Evolutionary conservation across 1,140 invertebrate genomes (phyloP).

Genomic region (Oscheius sp.): DNA sequence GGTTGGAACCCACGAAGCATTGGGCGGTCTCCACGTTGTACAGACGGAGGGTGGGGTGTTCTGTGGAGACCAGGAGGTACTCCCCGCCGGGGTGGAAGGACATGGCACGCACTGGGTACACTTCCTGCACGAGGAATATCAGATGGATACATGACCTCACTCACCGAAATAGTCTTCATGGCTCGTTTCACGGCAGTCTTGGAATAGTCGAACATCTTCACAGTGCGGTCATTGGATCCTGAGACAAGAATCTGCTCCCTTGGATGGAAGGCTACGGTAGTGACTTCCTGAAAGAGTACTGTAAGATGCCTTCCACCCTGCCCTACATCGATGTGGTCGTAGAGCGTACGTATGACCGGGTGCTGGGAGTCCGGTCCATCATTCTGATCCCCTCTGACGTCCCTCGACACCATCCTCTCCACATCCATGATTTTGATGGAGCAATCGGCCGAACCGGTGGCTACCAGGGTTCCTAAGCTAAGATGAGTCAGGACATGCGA

Average conservation of each 20-base stretch:
- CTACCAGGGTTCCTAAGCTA: constrained; percentile 77
- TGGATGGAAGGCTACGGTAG: constrained; percentile 93
- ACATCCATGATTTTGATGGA: constrained; percentile 98
- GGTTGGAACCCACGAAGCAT: constrained; percentile 79
- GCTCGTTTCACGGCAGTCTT: constrained; percentile 97
- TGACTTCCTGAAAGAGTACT: constrained; percentile 73
- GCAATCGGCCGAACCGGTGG: constrained; percentile 93
- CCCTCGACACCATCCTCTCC: constrained; percentile 84
- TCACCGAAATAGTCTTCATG: constrained; percentile 69
- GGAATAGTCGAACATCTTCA: constrained; percentile 95
- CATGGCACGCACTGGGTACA: constrained; percentile 80
- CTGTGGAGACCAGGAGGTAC: constrained; percentile 85
- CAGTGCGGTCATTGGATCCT: constrained; percentile 85
- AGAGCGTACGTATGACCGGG: constrained; percentile 95
- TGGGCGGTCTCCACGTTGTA: constrained; percentile 93
- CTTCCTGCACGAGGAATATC: constrained; percentile 70
- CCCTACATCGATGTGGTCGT: constrained; percentile 83
- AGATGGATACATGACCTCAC: too few relatives aligned
- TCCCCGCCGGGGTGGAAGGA: constrained; percentile 93
- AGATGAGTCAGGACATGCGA: neutral
- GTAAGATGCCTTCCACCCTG: neutral
- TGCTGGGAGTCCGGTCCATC: constrained; percentile 71
- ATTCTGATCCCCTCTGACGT: constrained; percentile 46
- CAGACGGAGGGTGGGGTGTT: constrained; percentile 81
- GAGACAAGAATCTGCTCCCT: constrained; percentile 80